Conservation (phyloP, 1,140 invertebrate species). For the Oedothorax gibbosus region DNA sequence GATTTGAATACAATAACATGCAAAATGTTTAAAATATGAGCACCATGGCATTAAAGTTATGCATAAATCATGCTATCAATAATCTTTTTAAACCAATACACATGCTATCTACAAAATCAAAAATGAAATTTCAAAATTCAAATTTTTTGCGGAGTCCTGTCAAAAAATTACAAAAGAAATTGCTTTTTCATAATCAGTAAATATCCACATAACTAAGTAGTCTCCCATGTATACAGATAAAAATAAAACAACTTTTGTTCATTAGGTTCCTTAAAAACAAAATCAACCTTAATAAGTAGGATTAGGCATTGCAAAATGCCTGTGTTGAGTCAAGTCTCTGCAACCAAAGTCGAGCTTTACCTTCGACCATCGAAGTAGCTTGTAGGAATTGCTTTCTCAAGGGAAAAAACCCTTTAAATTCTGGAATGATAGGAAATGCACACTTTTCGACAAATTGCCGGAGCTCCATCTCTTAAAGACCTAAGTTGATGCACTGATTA, state of each 20-base stretch:
- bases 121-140: no score
- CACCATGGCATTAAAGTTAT: constrained; percentile 11
- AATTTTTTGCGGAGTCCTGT: no score
- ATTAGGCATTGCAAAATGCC: constrained; percentile 9
- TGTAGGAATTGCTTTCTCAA: constrained; percentile 7
- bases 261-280: no score
- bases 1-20: background rate
- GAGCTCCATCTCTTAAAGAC: constrained; percentile 21
- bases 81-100: background rate
- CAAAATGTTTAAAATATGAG: constrained; percentile 17
- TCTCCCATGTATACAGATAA: no score
- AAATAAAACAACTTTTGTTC: no score
- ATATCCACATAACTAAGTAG: no score
- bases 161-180: no score
- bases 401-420: background rate
- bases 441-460: constrained; percentile 54
- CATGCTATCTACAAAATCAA: no score
- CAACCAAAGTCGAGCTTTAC: background rate
- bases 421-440: constrained; percentile 1
- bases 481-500: constrained; percentile 21
- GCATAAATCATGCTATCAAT: constrained; percentile 22
- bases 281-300: no score
- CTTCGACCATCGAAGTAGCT: background rate
- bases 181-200: no score
- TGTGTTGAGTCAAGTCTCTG: constrained; percentile 8